phyloP scores from a whole-genome alignment of 2,797 vertebrate species.

The Acipenser ruthenus region DNA sequence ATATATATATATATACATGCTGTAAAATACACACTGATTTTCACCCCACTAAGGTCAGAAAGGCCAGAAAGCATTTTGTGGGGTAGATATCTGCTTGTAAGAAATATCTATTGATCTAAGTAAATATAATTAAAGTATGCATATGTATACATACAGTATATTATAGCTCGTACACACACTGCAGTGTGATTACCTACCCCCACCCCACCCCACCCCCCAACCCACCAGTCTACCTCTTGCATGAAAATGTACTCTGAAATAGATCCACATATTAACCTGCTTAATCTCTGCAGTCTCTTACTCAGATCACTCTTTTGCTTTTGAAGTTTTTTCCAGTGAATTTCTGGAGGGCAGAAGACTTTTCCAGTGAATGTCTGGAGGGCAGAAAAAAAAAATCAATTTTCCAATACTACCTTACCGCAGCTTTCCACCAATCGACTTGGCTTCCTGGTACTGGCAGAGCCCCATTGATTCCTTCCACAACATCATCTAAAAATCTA shows the following conservation, averaged over 20 bases:
- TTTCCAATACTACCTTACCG: slow-evolving; percentile 75
- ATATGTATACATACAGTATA: too few relatives aligned
- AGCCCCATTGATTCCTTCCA: slow-evolving; percentile 72
- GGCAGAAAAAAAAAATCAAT: slow-evolving; percentile 79
- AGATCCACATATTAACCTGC: slow-evolving; percentile 52
- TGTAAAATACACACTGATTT: too few relatives aligned
- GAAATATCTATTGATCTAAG: too few relatives aligned
- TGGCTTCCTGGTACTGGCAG: slow-evolving; percentile 78
- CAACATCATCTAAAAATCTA: slow-evolving; percentile 82
- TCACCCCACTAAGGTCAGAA: too few relatives aligned
- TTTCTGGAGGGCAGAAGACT: slow-evolving; percentile 62
- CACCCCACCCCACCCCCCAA: too few relatives aligned
- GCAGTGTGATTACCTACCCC: too few relatives aligned
- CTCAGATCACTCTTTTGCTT: slow-evolving; percentile 53
- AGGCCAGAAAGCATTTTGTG: too few relatives aligned
- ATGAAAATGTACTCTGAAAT: slow-evolving; percentile 31
- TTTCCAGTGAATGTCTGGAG: slow-evolving; percentile 61
- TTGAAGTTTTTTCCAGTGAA: slow-evolving; percentile 62
- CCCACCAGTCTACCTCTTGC: neutral
- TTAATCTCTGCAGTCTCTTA: slow-evolving; percentile 54
- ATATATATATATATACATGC: neutral
- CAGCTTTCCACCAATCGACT: slow-evolving; percentile 74
- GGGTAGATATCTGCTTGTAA: too few relatives aligned
- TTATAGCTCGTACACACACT: too few relatives aligned
- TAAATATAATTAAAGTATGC: too few relatives aligned